Evolutionary conservation across 2,113 vertebrate species (phyloP).

Genomic region (Hepsetus odoe): DNA sequence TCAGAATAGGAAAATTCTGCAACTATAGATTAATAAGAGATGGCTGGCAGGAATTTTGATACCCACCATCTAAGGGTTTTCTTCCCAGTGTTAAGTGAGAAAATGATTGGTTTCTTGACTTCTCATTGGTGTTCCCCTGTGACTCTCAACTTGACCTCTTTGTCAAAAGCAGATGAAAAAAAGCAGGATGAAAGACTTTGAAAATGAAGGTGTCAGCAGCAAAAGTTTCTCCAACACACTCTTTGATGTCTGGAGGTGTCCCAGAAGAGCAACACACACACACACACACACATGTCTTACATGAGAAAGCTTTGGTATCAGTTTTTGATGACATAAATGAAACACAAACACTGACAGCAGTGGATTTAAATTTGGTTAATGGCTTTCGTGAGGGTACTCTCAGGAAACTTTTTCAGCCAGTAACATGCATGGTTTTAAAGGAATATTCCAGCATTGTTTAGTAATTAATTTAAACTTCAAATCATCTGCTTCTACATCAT

Average conservation of each 20-base stretch:
- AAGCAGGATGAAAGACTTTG: slow-evolving; percentile 21
- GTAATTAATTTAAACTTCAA: no score
- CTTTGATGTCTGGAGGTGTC: neutral
- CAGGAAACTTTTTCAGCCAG: neutral
- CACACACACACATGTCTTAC: neutral
- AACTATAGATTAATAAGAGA: neutral
- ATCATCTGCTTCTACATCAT: no score
- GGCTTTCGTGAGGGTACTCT: neutral
- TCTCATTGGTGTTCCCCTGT: neutral
- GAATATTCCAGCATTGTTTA: neutral
- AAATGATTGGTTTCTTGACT: neutral
- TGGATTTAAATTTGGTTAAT: neutral
- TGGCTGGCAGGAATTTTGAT: neutral
- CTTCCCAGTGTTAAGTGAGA: neutral
- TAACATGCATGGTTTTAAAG: neutral
- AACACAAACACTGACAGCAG: neutral
- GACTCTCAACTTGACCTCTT: neutral
- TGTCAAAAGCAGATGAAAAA: slow-evolving; percentile 25
- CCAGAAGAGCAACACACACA: neutral
- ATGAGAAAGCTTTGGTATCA: neutral
- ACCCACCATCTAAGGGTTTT: neutral
- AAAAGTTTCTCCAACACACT: neutral
- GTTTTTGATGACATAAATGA: neutral
- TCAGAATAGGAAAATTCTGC: neutral
- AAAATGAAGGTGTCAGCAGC: slow-evolving; percentile 2